Evolutionary conservation across 2,797 vertebrate genomes (phyloP).

Genomic region (Hoplostethus atlanticus): DNA sequence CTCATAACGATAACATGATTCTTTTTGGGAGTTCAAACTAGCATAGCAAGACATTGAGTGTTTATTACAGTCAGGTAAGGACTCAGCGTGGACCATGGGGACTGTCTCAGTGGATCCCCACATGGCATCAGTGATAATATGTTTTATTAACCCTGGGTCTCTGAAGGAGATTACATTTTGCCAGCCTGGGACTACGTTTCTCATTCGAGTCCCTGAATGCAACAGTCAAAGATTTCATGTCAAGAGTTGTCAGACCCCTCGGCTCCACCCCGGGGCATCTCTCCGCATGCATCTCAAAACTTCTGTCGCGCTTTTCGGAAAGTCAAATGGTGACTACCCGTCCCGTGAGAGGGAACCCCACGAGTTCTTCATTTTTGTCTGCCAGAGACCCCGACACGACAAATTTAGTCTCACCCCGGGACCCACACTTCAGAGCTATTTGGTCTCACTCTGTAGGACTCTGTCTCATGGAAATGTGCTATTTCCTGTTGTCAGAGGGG

Average conservation of each 20-base stretch:
- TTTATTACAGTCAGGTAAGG: background rate
- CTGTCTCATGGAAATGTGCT: slow-evolving; percentile 24
- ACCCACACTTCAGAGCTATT: slow-evolving; percentile 14
- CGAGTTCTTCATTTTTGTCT: slow-evolving; percentile 25
- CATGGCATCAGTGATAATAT: background rate
- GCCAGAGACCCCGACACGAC: slow-evolving; percentile 7
- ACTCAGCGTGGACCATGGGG: too few relatives aligned
- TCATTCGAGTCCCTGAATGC: background rate
- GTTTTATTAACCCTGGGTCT: slow-evolving; percentile 2
- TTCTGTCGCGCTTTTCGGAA: slow-evolving; percentile 25
- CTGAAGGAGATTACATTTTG: background rate
- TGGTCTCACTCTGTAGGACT: slow-evolving; percentile 16
- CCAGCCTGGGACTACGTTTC: background rate
- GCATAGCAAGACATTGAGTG: background rate
- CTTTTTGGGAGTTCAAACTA: background rate
- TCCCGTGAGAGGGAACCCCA: slow-evolving; percentile 19
- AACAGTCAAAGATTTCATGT: background rate
- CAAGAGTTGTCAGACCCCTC: too few relatives aligned
- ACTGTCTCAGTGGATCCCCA: background rate
- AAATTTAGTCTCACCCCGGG: slow-evolving; percentile 12
- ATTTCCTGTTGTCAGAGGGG: slow-evolving; percentile 7
- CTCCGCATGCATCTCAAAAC: slow-evolving; percentile 9
- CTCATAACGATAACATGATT: slow-evolving; percentile 35
- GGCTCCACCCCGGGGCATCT: background rate
- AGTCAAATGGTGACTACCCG: slow-evolving; percentile 26